A percentile compares a stretch with the other conserved stretches of the same genome.
phyloP scores from a whole-genome alignment of 2,888 invertebrate species.

The Smittia aterrima region DNA sequence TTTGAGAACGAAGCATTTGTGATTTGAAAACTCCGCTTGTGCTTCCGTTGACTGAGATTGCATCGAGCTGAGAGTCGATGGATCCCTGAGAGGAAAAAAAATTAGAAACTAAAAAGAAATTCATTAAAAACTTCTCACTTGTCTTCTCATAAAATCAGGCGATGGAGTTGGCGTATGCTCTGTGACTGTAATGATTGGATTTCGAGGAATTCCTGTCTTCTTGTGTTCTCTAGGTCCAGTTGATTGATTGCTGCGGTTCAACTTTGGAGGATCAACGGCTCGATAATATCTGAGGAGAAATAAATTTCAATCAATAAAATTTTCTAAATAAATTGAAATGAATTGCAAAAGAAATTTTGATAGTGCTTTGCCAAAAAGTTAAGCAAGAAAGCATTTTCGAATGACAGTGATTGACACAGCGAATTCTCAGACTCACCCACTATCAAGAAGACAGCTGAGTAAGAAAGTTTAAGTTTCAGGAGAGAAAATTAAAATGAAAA shows the following conservation, averaged over 20 bases:
- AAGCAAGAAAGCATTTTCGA: background rate
- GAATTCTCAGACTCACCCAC: slow-evolving; percentile 52
- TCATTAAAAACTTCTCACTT: slow-evolving; percentile 55
- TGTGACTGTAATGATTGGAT: slow-evolving; percentile 95
- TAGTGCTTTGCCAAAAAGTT: background rate
- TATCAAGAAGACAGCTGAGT: slow-evolving; percentile 56
- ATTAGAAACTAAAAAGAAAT: slow-evolving; percentile 29
- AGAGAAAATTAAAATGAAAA: slow-evolving; percentile 29
- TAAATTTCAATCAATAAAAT: background rate
- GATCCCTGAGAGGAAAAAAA: slow-evolving; percentile 62
- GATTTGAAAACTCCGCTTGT: slow-evolving; percentile 53
- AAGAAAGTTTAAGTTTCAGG: slow-evolving; percentile 27
- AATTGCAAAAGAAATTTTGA: background rate
- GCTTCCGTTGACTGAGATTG: slow-evolving; percentile 50
- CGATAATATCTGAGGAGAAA: slow-evolving; percentile 51
- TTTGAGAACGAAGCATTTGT: slow-evolving; percentile 79
- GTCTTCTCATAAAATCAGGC: slow-evolving; percentile 79
- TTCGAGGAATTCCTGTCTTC: slow-evolving; percentile 60
- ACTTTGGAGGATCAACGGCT: slow-evolving; percentile 52
- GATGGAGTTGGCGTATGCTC: slow-evolving; percentile 93
- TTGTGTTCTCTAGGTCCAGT: slow-evolving; percentile 49
- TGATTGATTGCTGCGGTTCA: slow-evolving; percentile 50
- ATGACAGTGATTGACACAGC: background rate
- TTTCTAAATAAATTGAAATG: background rate
- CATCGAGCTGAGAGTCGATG: slow-evolving; percentile 79